Base-by-base conservation (phyloP, 2,113 vertebrate species). In the Rhinoderma darwinii region DNA sequence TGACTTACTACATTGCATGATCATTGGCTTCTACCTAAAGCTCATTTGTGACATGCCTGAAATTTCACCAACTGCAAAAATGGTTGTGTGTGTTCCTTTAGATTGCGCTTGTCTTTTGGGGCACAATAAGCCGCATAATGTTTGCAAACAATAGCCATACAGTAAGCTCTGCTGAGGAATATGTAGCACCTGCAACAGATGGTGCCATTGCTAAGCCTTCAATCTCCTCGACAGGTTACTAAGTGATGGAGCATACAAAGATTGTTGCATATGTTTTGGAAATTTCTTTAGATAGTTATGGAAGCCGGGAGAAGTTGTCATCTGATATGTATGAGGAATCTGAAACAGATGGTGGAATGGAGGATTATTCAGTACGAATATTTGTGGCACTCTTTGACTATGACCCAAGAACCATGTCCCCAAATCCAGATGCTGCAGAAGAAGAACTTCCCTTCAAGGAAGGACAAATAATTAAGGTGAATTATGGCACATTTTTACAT, bases 361-460 rank as follows among this genome's bases (percentile, higher is more conserved):
- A 98, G 12, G 96, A 98, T 84, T 74, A 94, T 89, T 92, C 94
- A 0, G 89, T 93, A 1, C 95, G 97, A 6, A 96, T 98, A 88
- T 99, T 99, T 81, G 98, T 99, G 90, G 98, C 98, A 12, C 95
- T 99, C 39, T 99, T 99, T 77, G 98, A 99, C 93, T 99, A 99
- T 0, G 97, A 99, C 75, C 98, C 98, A 0, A 92, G 97, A 89
- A 99, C 97, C 2, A 99, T 99, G 98, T 99, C 98, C 88, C 98
- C 98, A 0, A 99, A 99, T 89, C 98, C 98, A 0, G 98, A 99
- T 3, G 98, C 97, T 10, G 97, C 96, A 0, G 97, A 98, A 30
- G 97, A 99, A 88, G 98, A 99, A 91, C 95, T 99, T 86, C 97
- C 98, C 0, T 99, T 99, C 78, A 99, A 98, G 87, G 98, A 99